Conservation (phyloP, 2,888 invertebrate species). For the Ormyrus pomaceus region DNA sequence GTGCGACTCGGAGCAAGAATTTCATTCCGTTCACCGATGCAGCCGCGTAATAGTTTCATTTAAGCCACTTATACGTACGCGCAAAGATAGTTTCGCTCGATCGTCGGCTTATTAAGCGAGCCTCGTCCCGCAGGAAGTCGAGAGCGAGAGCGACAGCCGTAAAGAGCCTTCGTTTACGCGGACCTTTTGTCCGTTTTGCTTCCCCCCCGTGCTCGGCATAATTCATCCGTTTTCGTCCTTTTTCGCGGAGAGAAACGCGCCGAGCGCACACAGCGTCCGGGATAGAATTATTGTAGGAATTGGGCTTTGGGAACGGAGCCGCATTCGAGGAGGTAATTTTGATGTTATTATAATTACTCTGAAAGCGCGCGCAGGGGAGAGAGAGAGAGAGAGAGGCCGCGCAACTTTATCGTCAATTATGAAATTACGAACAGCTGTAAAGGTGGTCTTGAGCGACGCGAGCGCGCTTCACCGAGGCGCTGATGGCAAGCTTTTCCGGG, state of each 20-base stretch:
- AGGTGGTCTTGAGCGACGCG: conserved; percentile 8
- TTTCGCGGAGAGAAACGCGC: conserved; percentile 4
- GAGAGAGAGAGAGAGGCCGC: not conserved
- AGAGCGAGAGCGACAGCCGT: not conserved
- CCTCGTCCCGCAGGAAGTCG: conserved; percentile 4
- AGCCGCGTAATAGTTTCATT: conserved; percentile 41
- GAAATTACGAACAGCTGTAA: conserved; percentile 37
- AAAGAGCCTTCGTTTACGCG: conserved; percentile 8
- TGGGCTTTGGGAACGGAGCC: conserved; percentile 33
- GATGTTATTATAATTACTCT: conserved; percentile 36
- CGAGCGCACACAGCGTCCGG: not conserved
- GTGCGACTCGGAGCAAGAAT: conserved; percentile 22
- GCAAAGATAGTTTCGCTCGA: not conserved
- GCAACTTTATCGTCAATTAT: conserved; percentile 43
- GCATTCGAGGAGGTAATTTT: conserved; percentile 32
- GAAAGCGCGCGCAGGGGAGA: not conserved
- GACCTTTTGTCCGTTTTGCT: not conserved
- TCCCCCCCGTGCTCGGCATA: not conserved
- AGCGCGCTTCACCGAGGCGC: not conserved
- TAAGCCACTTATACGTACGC: conserved; percentile 23
- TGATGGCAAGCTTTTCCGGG: conserved; percentile 28
- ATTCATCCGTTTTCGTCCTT: not conserved
- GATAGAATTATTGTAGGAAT: not conserved
- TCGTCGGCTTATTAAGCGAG: conserved; percentile 16
- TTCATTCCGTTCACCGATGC: conserved; percentile 34